Percentiles rank a stretch among this genome's conserved stretches.
Evolutionary conservation across 1,140 invertebrate genomes (phyloP).

Genomic region (Arion vulgaris): DNA sequence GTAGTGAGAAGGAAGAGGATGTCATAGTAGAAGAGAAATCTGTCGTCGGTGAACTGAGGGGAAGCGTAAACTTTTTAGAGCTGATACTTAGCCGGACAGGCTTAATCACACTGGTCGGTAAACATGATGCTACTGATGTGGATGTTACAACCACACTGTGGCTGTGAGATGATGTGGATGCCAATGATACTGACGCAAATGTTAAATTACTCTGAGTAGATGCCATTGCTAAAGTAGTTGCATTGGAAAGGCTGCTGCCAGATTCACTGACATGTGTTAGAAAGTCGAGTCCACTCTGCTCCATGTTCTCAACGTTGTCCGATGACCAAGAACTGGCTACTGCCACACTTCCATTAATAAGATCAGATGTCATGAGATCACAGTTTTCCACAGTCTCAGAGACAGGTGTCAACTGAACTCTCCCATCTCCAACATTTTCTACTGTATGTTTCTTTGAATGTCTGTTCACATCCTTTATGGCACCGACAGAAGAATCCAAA

Average conservation of each 20-base stretch:
- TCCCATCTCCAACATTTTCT: slow-evolving; percentile 2
- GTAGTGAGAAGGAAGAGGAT: not conserved
- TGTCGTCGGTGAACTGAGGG: slow-evolving; percentile 32
- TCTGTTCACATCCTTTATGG: not conserved
- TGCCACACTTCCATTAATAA: not conserved
- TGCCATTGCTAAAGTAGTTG: slow-evolving; percentile 29
- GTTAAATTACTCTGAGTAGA: slow-evolving; percentile 29
- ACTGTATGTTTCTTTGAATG: slow-evolving; percentile 14
- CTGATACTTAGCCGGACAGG: not conserved
- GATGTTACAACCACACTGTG: slow-evolving; percentile 9
- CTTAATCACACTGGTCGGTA: not conserved
- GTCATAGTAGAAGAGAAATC: slow-evolving; percentile 10
- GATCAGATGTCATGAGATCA: slow-evolving; percentile 23
- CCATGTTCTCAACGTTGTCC: not conserved
- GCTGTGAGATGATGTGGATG: not conserved
- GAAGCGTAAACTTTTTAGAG: slow-evolving; percentile 12
- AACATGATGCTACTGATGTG: not conserved
- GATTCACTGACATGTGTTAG: not conserved
- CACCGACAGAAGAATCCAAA: slow-evolving; percentile 19
- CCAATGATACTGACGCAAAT: not conserved
- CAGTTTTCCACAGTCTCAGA: slow-evolving; percentile 36
- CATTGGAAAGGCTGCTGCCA: slow-evolving; percentile 27
- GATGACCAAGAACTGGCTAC: not conserved
- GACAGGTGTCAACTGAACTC: slow-evolving; percentile 30
- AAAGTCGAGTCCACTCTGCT: not conserved